phyloP scores from a whole-genome alignment of 2,888 invertebrate genomes.

The Carpatolechia fugitivella region DNA sequence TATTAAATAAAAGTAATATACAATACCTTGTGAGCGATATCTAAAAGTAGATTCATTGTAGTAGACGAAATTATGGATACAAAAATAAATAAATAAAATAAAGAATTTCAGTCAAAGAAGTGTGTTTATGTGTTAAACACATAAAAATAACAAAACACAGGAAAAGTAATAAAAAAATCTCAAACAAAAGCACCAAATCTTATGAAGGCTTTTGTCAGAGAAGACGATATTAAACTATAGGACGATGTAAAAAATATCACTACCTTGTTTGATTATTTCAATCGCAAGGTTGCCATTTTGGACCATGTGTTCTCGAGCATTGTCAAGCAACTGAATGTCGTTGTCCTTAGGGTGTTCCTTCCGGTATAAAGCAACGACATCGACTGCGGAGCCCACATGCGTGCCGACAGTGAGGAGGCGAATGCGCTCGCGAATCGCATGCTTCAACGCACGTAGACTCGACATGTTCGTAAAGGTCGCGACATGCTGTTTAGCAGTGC shows the following conservation, averaged over 20 bases:
- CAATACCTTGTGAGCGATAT: too few relatives aligned
- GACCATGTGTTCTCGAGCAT: conserved; percentile 31
- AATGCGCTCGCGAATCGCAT: conserved; percentile 53
- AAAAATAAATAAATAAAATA: background rate
- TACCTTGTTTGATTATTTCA: conserved; percentile 39
- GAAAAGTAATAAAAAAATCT: conserved; percentile 4
- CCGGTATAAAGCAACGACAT: conserved; percentile 47
- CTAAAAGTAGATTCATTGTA: background rate
- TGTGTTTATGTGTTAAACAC: background rate
- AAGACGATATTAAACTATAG: background rate
- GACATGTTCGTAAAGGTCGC: conserved; percentile 28
- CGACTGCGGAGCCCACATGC: conserved; percentile 34
- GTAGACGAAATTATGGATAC: background rate
- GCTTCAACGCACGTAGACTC: conserved; percentile 45
- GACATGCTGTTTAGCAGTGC: conserved; percentile 17
- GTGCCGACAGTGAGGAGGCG: conserved; percentile 48
- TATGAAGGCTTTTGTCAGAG: conserved; percentile 4
- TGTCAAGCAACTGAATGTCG: conserved; percentile 46
- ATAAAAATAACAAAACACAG: background rate
- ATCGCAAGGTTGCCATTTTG: conserved; percentile 16
- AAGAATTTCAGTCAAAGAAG: background rate
- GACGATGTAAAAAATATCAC: conserved; percentile 26
- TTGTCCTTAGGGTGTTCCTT: conserved; percentile 39
- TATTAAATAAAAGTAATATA: too few relatives aligned
- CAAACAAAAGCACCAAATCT: conserved; percentile 9